Base-by-base conservation (phyloP, 2,888 invertebrate species). In the Brenthis ino region DNA sequence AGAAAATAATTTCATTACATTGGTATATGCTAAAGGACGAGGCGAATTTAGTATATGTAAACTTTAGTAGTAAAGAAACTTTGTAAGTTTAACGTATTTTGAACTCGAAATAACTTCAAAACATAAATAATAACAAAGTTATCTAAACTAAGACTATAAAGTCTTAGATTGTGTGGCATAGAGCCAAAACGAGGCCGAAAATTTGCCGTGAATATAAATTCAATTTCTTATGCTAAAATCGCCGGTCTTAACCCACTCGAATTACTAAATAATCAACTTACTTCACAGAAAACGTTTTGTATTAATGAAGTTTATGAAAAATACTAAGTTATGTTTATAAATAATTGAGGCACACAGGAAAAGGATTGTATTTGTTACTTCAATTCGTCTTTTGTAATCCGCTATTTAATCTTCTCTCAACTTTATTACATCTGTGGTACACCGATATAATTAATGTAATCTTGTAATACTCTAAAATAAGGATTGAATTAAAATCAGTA, bases 131-230 rank as follows among this genome's bases (percentile, higher is more conserved):
- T 67, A 69, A 67, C 61, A 67, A 72, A 69, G 65, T 67, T 67
- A 69, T 65, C 69, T 69, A 58, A 69, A 69, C 69, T 69, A 63
- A 69, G 61, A 67, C 50, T 67, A 67, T 72, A 69, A 72, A 72
- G 65, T 69, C 65, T 37, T 69, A 57, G 55, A 69, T 64, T 63
- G 61, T 55, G 57, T 72, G 72, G 72, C 72, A 55, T 24, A 37
- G 50, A 57, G 72, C 72, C 72, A 72, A 65, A 64, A 16, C 33
- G 58, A 64, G 55, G 56, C 61, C 57, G 64, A 16, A 55, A 63
- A 57, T 61, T 63, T 24, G 56, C 65, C 33, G 28, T 48, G 54
- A 50, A 55, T 55, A 64, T 57, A 66, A 66, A 64, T 58, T 58
- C 58, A 58, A 67, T 58, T 68, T 68, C 60, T 65, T 67, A 67